Evolutionary conservation across 2,888 invertebrate genomes (phyloP).

Genomic region (Tuberolachnus salignus): DNA sequence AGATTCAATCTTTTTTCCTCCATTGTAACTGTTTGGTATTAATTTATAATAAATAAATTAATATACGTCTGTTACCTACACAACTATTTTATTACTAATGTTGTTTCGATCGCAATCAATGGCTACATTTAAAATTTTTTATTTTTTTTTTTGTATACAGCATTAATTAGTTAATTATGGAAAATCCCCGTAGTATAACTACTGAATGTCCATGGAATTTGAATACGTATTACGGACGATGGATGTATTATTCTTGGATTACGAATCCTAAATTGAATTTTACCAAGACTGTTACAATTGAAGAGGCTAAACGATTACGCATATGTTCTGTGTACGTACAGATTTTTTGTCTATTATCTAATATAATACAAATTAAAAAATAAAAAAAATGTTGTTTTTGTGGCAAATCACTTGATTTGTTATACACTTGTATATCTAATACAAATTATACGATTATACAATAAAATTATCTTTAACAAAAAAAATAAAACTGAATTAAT

Average conservation of each 20-base stretch:
- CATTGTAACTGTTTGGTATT: too few relatives aligned
- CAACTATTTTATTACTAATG: too few relatives aligned
- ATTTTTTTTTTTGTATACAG: too few relatives aligned
- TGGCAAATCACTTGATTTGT: background rate
- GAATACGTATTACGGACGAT: conserved; percentile 25
- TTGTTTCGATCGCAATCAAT: too few relatives aligned
- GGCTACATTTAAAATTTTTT: too few relatives aligned
- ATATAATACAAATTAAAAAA: conserved; percentile 34
- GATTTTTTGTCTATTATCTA: background rate
- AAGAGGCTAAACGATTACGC: conserved; percentile 15
- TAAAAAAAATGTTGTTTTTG: background rate
- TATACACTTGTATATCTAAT: background rate
- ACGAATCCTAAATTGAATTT: conserved; percentile 24
- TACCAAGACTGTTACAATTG: background rate
- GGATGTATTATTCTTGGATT: conserved; percentile 38
- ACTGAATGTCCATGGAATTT: conserved; percentile 14
- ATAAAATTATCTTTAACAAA: too few relatives aligned
- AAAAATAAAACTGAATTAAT: too few relatives aligned
- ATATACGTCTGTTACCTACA: too few relatives aligned
- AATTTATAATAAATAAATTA: too few relatives aligned
- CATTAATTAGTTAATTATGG: background rate
- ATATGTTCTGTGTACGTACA: background rate
- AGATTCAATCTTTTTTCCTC: too few relatives aligned
- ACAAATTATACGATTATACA: background rate
- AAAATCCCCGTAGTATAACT: background rate